These are phyloP conservation scores for Nebria ingens DNA, from an alignment of 1,140 invertebrate genomes.

Conservation along the genomic window DNA sequence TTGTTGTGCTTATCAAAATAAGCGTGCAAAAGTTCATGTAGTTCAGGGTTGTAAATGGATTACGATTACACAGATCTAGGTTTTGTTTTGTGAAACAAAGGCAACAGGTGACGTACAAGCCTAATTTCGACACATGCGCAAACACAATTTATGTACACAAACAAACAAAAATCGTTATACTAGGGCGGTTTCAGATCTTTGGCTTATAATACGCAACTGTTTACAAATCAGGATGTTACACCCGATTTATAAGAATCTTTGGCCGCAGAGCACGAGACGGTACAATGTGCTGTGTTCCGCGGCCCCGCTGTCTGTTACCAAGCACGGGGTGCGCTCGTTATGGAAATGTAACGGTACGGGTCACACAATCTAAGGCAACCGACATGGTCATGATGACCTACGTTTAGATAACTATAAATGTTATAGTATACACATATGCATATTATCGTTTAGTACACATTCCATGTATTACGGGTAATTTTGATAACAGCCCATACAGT, in stretches of 20 bases:
- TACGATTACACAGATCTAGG: no score
- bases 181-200: neutral
- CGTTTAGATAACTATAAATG: no score
- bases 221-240: neutral
- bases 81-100: neutral
- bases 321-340: neutral
- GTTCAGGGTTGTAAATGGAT: no score
- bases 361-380: neutral
- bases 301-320: neutral
- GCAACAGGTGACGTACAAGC: neutral
- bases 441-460: no score
- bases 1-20: neutral
- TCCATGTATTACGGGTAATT: neutral
- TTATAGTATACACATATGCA: neutral
- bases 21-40: neutral
- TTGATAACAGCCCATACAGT: neutral
- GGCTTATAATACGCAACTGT: neutral
- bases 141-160: neutral
- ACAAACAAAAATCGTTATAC: neutral
- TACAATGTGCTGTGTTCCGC: neutral
- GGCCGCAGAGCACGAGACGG: neutral
- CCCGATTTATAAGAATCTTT: neutral
- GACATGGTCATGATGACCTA: neutral
- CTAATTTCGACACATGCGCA: neutral
- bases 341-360: neutral